Conservation (phyloP, 2,888 invertebrate genomes). For the Cephus sareptanus region DNA sequence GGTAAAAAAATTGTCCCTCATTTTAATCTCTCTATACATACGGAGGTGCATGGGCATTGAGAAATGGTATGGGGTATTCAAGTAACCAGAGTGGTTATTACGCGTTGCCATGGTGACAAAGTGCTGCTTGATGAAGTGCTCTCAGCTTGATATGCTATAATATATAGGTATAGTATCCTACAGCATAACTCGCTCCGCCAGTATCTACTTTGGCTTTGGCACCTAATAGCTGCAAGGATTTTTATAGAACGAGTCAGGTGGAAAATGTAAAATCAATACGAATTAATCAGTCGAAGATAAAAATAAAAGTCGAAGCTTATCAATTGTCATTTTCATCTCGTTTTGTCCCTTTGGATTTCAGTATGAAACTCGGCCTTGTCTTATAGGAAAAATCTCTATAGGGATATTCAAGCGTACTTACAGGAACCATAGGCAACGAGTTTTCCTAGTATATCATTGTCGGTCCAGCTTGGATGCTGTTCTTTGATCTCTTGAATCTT, state of each 20-base stretch:
- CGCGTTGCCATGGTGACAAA: constrained; percentile 63
- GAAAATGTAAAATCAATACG: too few relatives aligned
- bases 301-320: too few relatives aligned
- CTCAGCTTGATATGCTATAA: constrained; percentile 1
- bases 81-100: constrained; percentile 61
- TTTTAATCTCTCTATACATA: too few relatives aligned
- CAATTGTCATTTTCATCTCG: too few relatives aligned
- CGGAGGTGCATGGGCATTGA: too few relatives aligned
- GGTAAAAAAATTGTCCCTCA: too few relatives aligned
- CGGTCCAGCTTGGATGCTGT: constrained; percentile 80
- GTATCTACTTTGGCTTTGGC: too few relatives aligned
- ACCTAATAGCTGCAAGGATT: too few relatives aligned
- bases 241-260: too few relatives aligned
- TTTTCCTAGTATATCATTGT: constrained; percentile 79
- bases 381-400: not conserved
- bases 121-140: constrained; percentile 64
- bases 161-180: not conserved
- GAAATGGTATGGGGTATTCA: too few relatives aligned
- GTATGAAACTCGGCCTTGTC: not conserved
- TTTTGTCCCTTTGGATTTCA: not conserved
- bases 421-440: constrained; percentile 89
- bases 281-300: too few relatives aligned
- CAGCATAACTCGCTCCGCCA: not conserved
- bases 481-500: constrained; percentile 76
- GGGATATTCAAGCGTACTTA: constrained; percentile 64